Conservation (phyloP, 2,113 vertebrate species). For the Aix galericulata region DNA sequence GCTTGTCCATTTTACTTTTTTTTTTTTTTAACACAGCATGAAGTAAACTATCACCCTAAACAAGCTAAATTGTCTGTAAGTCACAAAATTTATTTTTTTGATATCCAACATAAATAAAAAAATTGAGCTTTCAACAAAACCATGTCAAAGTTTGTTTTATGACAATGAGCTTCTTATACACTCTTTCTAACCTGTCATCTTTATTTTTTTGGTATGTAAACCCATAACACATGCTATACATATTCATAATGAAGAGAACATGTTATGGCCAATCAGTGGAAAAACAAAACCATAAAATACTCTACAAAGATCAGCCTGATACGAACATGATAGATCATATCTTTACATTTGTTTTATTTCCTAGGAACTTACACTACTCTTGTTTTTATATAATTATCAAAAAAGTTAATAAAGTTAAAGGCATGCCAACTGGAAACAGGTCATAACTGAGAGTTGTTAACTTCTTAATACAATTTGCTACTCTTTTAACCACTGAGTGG, state of each 20-base stretch:
- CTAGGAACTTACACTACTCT: constrained; percentile 18
- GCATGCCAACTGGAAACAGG: constrained; percentile 37
- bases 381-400: constrained; percentile 71
- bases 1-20: background rate
- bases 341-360: constrained; percentile 46
- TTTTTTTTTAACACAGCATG: background rate
- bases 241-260: background rate
- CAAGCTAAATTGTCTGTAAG: background rate
- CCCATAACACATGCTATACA: background rate
- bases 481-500: constrained; percentile 52
- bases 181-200: background rate
- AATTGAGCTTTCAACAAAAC: background rate
- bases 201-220: background rate
- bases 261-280: background rate
- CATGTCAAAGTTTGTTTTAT: background rate
- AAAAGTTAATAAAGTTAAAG: constrained; percentile 57
- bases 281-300: constrained; percentile 24
- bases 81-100: background rate
- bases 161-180: background rate
- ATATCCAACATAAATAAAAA: background rate
- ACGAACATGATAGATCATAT: constrained; percentile 6
- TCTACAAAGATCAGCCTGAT: constrained; percentile 15
- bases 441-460: constrained; percentile 61
- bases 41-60: background rate
- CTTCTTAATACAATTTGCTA: constrained; percentile 55